Conservation (phyloP, 2,888 invertebrate species). For the Harmothoe impar region DNA sequence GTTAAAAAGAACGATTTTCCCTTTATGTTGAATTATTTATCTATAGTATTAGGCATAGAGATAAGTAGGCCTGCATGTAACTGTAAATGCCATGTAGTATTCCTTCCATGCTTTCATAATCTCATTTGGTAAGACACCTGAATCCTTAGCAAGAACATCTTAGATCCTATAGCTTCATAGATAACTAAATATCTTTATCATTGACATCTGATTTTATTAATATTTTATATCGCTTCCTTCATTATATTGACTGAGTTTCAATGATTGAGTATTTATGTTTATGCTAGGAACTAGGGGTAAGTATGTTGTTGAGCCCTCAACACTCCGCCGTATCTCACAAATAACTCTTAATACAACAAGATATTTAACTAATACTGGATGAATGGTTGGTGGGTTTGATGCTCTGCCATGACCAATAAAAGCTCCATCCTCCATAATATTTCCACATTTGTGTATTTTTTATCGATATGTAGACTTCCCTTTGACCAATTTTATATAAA, state of each 20-base stretch:
- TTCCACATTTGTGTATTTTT: constrained; percentile 1
- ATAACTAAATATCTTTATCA: no score
- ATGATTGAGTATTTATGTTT: constrained; percentile 48
- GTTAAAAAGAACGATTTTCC: constrained; percentile 7
- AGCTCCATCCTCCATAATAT: background rate
- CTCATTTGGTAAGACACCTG: no score
- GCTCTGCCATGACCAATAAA: background rate
- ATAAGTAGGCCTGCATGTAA: constrained; percentile 2
- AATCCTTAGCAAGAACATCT: no score
- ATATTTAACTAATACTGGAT: background rate
- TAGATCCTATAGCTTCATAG: no score
- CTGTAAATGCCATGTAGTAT: constrained; percentile 11
- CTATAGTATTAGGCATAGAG: background rate
- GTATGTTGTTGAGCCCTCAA: constrained; percentile 51
- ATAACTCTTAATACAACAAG: background rate
- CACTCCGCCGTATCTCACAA: constrained; percentile 9
- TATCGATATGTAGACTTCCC: background rate
- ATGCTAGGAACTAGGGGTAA: constrained; percentile 59
- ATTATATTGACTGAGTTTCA: constrained; percentile 16
- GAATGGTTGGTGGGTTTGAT: constrained; percentile 2
- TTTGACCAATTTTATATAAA: background rate
- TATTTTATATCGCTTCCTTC: background rate
- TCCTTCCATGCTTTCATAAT: no score
- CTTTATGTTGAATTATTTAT: background rate
- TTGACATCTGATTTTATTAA: background rate